phyloP scores from a whole-genome alignment of 2,113 vertebrate species.

The Protobothrops mucrosquamatus region DNA sequence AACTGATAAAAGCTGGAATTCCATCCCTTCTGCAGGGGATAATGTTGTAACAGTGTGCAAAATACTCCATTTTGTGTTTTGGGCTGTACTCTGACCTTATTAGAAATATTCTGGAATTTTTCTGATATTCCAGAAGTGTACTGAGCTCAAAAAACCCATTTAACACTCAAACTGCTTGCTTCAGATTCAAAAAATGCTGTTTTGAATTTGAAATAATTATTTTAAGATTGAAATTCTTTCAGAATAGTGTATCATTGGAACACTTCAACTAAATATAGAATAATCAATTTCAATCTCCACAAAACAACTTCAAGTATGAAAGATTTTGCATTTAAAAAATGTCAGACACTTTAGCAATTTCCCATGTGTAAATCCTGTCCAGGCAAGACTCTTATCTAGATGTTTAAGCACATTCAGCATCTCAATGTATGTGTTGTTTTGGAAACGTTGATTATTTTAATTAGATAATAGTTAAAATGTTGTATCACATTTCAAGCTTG shows the following conservation, averaged over 20 bases:
- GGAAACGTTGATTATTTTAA: not conserved
- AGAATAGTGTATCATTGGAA: not conserved
- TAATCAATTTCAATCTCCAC: not conserved
- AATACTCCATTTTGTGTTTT: not conserved
- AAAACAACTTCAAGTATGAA: not conserved
- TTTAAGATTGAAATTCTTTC: not conserved
- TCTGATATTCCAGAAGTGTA: not conserved
- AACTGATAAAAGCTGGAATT: not conserved
- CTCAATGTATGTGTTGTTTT: not conserved
- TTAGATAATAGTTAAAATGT: not conserved
- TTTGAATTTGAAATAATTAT: not conserved
- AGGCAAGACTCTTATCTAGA: not conserved
- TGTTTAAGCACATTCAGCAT: not conserved
- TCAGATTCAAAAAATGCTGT: not conserved
- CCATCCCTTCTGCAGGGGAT: not conserved
- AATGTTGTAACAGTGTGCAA: not conserved
- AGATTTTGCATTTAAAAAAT: not conserved
- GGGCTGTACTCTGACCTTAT: not conserved
- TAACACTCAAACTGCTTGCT: not conserved
- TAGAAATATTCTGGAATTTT: not conserved
- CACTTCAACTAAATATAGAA: not conserved
- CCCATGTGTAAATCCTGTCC: not conserved
- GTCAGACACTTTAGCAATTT: not conserved
- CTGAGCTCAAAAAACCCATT: not conserved
- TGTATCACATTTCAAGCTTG: not conserved